These are phyloP conservation scores for Criorhina ranunculi DNA, from an alignment of 2,888 invertebrate species.

Conservation along the genomic window DNA sequence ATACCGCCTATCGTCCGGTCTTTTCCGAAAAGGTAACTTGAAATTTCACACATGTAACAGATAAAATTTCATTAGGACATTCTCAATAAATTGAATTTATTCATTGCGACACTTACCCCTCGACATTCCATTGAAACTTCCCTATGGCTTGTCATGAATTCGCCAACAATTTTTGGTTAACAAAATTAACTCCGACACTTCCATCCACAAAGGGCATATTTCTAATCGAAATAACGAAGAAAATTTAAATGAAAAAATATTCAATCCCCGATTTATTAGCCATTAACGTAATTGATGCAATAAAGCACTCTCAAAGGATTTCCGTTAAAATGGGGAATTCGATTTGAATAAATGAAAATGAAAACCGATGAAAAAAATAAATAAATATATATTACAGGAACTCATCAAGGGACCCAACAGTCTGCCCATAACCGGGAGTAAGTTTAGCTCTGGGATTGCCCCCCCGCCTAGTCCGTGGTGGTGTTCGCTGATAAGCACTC, in stretches of 20 bases:
- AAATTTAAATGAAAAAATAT: slow-evolving; percentile 21
- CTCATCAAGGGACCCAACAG: slow-evolving; percentile 24
- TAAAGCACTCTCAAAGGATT: slow-evolving; percentile 42
- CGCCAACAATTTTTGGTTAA: slow-evolving; percentile 5
- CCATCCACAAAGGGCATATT: not conserved
- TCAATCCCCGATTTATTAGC: slow-evolving; percentile 45
- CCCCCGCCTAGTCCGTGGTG: slow-evolving; percentile 11
- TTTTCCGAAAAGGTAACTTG: no score
- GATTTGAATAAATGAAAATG: slow-evolving; percentile 31
- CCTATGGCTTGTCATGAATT: not conserved
- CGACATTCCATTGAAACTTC: no score
- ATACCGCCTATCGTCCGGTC: no score
- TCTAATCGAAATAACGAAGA: not conserved
- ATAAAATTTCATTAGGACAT: not conserved
- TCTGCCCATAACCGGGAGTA: slow-evolving; percentile 9
- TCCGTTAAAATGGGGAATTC: slow-evolving; percentile 32
- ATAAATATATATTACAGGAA: slow-evolving; percentile 19
- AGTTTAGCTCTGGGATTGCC: slow-evolving; percentile 35
- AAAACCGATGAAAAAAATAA: not conserved
- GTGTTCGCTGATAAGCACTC: slow-evolving; percentile 50
- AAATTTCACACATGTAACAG: no score
- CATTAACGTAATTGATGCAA: slow-evolving; percentile 70
- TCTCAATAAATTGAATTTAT: no score
- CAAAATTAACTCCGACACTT: not conserved
- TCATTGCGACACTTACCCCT: no score